Evolutionary conservation across 2,888 invertebrate species (phyloP), one percentile per base, ranked within the genome.

Genomic region (Aleiodes leptofemur): DNA sequence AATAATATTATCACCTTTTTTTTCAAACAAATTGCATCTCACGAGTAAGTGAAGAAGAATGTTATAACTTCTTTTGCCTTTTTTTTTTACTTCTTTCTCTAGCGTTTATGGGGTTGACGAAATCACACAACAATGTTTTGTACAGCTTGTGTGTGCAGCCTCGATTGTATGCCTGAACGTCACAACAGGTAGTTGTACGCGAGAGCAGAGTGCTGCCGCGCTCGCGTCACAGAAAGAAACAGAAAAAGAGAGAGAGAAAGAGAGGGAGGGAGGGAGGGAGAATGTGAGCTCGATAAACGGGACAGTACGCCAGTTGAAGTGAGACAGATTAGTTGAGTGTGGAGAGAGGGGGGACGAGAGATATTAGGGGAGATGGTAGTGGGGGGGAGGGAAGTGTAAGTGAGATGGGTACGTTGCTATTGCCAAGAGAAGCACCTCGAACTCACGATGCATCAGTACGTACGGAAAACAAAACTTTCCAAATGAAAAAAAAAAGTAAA

Each of bases 171-270:
- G 79, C 81, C 43, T 81, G 82, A 76, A 86, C 83, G 86, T 86
- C 85, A 86, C 87, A 87, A 87, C 87, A 87, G 87, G 87, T 87
- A 87, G 87, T 87, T 84, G 87, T 82, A 83, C 81, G 72, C 71
- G 74, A 72, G 70, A 61, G 73, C 70, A 83, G 84, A 84, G 84
- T 85, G 86, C 82, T 84, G 77, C 82, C 80, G 82, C 78, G 79
- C 79, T 81, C 78, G 78, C 80, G 79, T 78, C 74, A 78, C 76
- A 71, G 73, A 74, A 61, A 50, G 72, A 76, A 69, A 55, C 48
- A 34, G 34, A 34, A 23, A 23, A 23, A 34, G 55, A 69, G 43
- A 14, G 66, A 38, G 69, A 78, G 77, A 73, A 70, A 70, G 77
- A 71, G 56, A 38, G 55, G n/a, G n/a, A n/a, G n/a, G n/a, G 73